These are phyloP conservation scores for Sylvietta virens DNA, from an alignment of 2,113 vertebrate genomes.

Conservation along the genomic window DNA sequence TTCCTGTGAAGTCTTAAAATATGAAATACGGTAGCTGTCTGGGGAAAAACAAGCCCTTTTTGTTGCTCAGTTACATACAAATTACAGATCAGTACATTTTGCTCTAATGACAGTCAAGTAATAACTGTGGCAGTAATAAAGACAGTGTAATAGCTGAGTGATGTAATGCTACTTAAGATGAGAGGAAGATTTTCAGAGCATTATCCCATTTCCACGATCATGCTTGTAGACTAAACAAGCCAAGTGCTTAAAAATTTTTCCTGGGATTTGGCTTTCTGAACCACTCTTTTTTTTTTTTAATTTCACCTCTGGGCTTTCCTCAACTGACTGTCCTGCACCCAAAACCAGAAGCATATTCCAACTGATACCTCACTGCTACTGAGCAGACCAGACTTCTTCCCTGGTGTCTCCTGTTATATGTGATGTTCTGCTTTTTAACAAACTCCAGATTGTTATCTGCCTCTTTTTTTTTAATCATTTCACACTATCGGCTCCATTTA, in stretches of 20 bases:
- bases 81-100: background rate
- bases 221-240: background rate
- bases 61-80: background rate
- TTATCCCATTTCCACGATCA: background rate
- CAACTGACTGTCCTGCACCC: rapidly evolving
- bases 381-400: background rate
- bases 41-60: background rate
- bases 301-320: background rate
- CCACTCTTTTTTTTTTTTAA: background rate
- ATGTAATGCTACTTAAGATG: background rate
- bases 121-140: background rate
- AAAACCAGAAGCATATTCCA: background rate
- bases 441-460: background rate
- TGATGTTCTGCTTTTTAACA: background rate
- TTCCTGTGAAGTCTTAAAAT: background rate
- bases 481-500: background rate
- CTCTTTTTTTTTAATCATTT: background rate
- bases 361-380: background rate
- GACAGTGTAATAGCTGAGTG: background rate
- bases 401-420: background rate
- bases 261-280: background rate
- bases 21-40: background rate
- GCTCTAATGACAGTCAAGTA: background rate
- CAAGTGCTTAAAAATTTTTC: background rate
- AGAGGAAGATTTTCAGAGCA: background rate